Evolutionary conservation across 2,888 invertebrate species (phyloP).

Genomic region (Erebia ligea): DNA sequence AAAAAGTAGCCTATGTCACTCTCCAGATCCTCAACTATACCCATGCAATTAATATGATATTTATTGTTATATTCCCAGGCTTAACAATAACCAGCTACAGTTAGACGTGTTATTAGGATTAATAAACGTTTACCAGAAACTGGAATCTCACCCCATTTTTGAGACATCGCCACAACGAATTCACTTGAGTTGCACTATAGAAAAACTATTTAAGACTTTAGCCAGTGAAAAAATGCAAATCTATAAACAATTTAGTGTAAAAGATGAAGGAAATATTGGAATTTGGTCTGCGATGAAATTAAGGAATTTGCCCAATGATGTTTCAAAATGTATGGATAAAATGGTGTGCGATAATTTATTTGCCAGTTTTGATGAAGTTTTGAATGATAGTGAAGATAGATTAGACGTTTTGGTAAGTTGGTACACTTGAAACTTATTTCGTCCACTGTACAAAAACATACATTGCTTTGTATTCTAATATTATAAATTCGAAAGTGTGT

Average conservation of each 20-base stretch:
- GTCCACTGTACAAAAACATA: too few relatives aligned
- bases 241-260: conserved; percentile 52
- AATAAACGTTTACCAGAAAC: conserved; percentile 57
- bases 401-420: conserved; percentile 35
- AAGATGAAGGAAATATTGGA: conserved; percentile 50
- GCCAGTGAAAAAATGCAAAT: conserved; percentile 54
- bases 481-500: too few relatives aligned
- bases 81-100: conserved; percentile 48
- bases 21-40: too few relatives aligned
- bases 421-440: background rate
- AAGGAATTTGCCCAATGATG: conserved; percentile 52
- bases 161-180: conserved; percentile 58
- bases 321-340: conserved; percentile 30
- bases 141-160: conserved; percentile 52
- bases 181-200: conserved; percentile 55
- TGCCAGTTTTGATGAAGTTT: conserved; percentile 36
- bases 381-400: conserved; percentile 10
- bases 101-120: conserved; percentile 54
- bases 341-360: conserved; percentile 47
- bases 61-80: conserved; percentile 48
- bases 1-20: too few relatives aligned
- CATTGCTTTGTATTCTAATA: too few relatives aligned
- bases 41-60: too few relatives aligned
- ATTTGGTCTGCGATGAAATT: conserved; percentile 60
- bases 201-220: conserved; percentile 54